Evolutionary conservation across 2,888 invertebrate genomes (phyloP).

Genomic region (Nomada ferruginata): DNA sequence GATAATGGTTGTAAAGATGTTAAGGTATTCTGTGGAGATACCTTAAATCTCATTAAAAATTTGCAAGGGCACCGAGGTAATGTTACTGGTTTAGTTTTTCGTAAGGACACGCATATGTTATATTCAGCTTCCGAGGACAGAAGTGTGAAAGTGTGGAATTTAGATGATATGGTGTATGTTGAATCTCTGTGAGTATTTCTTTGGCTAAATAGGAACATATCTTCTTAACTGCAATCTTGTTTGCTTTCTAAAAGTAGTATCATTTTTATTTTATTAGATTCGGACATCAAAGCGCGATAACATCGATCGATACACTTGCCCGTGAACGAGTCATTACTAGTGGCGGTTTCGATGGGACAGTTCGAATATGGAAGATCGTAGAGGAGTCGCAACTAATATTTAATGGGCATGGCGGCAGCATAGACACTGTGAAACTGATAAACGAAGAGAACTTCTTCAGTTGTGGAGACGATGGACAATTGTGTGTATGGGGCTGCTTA

Average conservation of each 20-base stretch:
- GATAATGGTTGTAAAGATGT: conserved; percentile 89
- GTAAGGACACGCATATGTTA: conserved; percentile 93
- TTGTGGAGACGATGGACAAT: conserved; percentile 95
- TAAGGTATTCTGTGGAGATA: conserved; percentile 93
- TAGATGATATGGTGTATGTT: conserved; percentile 98
- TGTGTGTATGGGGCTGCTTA: conserved; percentile 92
- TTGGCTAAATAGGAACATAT: neutral
- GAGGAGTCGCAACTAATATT: conserved; percentile 99
- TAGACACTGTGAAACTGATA: conserved; percentile 95
- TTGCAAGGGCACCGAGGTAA: conserved; percentile 91
- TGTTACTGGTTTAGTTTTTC: conserved; percentile 92
- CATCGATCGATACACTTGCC: conserved; percentile 93
- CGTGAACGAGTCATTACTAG: conserved; percentile 94
- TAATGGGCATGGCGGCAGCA: conserved; percentile 92
- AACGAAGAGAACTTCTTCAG: conserved; percentile 98
- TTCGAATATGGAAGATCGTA: conserved; percentile 98
- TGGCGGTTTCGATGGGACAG: conserved; percentile 94
- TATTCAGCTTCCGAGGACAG: conserved; percentile 92
- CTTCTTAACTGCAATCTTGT: too few species aligned
- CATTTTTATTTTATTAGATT: conserved; percentile 82
- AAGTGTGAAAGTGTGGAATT: conserved; percentile 96
- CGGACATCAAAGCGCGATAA: conserved; percentile 95
- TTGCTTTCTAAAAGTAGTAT: neutral
- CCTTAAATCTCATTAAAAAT: conserved; percentile 90
- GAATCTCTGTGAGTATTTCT: conserved; percentile 90